These are phyloP conservation scores for Actinostola sp. DNA, from an alignment of 92 coral and sea anemone species.

Conservation along the genomic window DNA sequence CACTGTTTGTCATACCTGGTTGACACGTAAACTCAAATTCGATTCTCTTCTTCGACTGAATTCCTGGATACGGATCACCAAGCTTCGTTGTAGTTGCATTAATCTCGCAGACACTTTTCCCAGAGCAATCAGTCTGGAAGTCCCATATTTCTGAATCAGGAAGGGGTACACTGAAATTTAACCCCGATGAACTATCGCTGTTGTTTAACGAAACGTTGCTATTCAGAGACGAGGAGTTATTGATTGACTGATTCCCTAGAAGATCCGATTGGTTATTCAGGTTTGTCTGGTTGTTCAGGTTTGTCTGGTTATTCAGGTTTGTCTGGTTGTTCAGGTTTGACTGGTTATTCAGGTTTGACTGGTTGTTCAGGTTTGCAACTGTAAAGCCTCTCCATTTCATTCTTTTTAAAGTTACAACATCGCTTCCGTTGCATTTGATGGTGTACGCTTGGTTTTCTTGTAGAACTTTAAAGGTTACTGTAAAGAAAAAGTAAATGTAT, in stretches of 20 bases:
- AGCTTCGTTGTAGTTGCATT: conserved; percentile 28
- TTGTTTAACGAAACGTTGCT: neutral
- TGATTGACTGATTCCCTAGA: neutral
- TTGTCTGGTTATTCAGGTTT: conserved; percentile 13
- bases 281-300: conserved; percentile 30
- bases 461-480: conserved; percentile 15
- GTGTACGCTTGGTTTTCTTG: conserved; percentile 15
- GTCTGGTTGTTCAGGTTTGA: conserved; percentile 16
- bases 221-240: conserved; percentile 1
- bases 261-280: conserved; percentile 8
- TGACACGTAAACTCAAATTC: conserved; percentile 53
- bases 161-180: conserved; percentile 35
- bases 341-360: conserved; percentile 2
- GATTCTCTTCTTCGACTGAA: conserved; percentile 28
- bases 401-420: conserved; percentile 14
- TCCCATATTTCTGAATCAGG: neutral
- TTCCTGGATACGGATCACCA: conserved; percentile 51
- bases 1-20: too few relatives aligned
- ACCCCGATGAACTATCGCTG: neutral
- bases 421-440: conserved; percentile 13
- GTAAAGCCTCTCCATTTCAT: conserved; percentile 39
- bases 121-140: conserved; percentile 24
- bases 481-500: neutral
- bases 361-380: conserved; percentile 13
- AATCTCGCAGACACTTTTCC: conserved; percentile 19